Conservation (phyloP, 2,888 invertebrate species). For the Alloplasta piceator region DNA sequence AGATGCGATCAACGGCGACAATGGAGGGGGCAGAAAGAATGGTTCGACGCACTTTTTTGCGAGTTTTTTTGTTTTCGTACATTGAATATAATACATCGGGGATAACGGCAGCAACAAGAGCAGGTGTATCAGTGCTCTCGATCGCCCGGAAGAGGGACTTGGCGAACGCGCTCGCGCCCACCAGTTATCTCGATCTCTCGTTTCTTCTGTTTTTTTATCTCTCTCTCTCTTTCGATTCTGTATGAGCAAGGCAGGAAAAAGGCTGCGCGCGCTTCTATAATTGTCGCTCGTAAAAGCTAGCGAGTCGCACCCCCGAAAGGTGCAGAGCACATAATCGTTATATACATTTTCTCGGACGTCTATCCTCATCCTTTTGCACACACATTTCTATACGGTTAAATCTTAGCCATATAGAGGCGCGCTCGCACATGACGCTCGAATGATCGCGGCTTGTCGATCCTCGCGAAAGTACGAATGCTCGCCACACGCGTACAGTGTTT, state of each 20-base stretch:
- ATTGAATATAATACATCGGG: conserved; percentile 13
- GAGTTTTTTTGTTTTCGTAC: background rate
- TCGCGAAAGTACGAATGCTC: background rate
- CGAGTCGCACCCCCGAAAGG: conserved; percentile 74
- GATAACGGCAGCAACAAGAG: conserved; percentile 47
- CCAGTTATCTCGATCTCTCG: conserved; percentile 75
- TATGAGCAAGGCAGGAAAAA: conserved; percentile 45
- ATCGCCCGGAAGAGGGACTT: conserved; percentile 77
- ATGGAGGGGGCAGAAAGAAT: background rate
- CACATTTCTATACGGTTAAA: too few species aligned
- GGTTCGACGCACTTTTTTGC: background rate
- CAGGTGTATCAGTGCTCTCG: conserved; percentile 75
- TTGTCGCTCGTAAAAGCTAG: conserved; percentile 80
- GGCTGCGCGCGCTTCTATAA: conserved; percentile 78
- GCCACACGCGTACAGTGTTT: conserved; percentile 13
- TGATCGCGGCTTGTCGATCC: conserved; percentile 27
- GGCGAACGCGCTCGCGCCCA: conserved; percentile 59
- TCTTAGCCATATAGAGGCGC: background rate
- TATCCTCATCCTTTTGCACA: background rate
- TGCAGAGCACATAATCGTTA: conserved; percentile 38
- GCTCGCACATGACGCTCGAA: conserved; percentile 34
- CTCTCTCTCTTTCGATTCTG: conserved; percentile 13
- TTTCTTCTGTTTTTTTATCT: conserved; percentile 34
- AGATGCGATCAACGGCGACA: conserved; percentile 15
- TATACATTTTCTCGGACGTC: background rate